Evolutionary conservation across 1,140 invertebrate genomes (phyloP).

Genomic region (Andricus grossulariae): DNA sequence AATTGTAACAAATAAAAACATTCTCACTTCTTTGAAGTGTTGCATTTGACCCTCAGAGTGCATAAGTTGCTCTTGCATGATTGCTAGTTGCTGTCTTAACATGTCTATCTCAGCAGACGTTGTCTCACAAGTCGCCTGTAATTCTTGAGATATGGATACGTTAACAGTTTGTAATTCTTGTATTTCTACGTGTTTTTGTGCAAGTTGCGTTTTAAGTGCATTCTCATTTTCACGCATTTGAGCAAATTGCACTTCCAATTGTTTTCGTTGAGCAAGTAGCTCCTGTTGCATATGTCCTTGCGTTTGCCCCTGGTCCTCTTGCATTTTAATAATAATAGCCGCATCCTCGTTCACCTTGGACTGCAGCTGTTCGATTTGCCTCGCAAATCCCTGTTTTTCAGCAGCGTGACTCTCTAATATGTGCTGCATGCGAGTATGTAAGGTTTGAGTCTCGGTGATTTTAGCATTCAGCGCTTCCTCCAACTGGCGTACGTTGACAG

Average conservation of each 20-base stretch:
- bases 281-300: conserved; percentile 75
- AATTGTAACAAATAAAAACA: conserved; percentile 13
- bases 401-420: conserved; percentile 77
- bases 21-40: conserved; percentile 74
- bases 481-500: conserved; percentile 76
- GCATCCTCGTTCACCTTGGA: conserved; percentile 79
- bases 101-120: conserved; percentile 72
- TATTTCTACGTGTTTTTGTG: conserved; percentile 76
- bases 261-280: conserved; percentile 74
- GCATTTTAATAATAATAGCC: conserved; percentile 75
- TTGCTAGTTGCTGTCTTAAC: conserved; percentile 70
- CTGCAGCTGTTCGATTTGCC: conserved; percentile 77
- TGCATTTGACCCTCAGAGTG: conserved; percentile 67
- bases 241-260: conserved; percentile 75
- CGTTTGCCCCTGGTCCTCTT: conserved; percentile 76
- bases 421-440: conserved; percentile 79
- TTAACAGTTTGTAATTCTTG: conserved; percentile 73
- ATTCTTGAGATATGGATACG: conserved; percentile 72
- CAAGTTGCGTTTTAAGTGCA: conserved; percentile 73
- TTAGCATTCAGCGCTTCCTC: conserved; percentile 77
- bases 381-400: conserved; percentile 74
- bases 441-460: conserved; percentile 77
- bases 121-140: conserved; percentile 74
- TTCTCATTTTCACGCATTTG: conserved; percentile 75
- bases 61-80: conserved; percentile 72